Base-by-base conservation (phyloP, 2,888 invertebrate species). In the Epirrhoe alternata region DNA sequence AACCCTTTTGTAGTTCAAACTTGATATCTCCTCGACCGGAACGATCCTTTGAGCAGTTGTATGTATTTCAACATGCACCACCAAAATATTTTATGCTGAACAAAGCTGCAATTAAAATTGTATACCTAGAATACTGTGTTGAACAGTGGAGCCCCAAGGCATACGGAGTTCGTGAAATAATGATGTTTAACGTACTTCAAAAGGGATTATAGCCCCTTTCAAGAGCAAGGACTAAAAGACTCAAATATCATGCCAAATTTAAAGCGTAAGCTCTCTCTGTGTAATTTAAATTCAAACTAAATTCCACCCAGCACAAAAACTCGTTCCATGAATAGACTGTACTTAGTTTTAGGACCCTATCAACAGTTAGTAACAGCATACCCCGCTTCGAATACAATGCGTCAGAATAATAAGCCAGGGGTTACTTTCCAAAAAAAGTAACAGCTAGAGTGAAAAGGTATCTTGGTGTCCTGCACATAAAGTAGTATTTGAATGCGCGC, bases 401-500 rank as follows among this genome's bases (percentile, higher is more conserved):
- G 47, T 33, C 64, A 66, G 66, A 70, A 74, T 71, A 71, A 71
- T 71, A 74, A 68, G 68, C 71, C 70, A 65, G 67, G 74, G 72
- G 74, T 81, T 77, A 79, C 68, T 60, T 73, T 66, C 64, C 53
- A 77, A 79, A 82, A 78, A 81, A 80, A 76, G 74, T 72, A 70
- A 74, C 72, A 69, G 63, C 76, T 79, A 76, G 75, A 77, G 72
- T 75, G 75, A 82, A 86, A 84, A 84, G 74, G 76, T 81, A 80
- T 83, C 81, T 84, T 81, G 80, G 76, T 77, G 70, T 77, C 75
- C 80, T 79, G 79, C 79, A 79, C 80, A 85, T 86, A 84, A 84
- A 86, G 86, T 79, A 82, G 78, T 84, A 81, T 84, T 88, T 79
- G 76, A 82, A 77, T 77, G 73, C 64, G 73, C 78, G 69, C 62